phyloP scores from a whole-genome alignment of 2,113 vertebrate species.

The Stigmatopora argus region DNA sequence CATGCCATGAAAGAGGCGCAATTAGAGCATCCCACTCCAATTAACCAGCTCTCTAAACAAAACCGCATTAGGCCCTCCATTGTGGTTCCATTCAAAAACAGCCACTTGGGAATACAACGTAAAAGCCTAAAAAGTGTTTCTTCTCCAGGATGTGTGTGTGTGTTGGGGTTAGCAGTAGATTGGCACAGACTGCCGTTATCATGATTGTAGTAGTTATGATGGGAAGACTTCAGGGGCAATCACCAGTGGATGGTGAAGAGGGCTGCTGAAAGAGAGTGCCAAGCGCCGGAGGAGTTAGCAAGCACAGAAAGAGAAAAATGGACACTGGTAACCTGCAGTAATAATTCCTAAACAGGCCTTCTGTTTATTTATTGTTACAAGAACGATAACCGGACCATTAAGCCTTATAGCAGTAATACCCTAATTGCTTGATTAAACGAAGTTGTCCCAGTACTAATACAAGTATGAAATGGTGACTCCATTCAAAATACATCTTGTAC shows the following conservation, averaged over 20 bases:
- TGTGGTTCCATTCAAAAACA: conserved; percentile 73
- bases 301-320: conserved; percentile 14
- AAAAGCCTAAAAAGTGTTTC: conserved; percentile 72
- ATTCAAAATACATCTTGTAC: neutral
- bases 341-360: neutral
- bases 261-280: conserved; percentile 20
- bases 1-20: conserved; percentile 68
- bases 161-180: conserved; percentile 31
- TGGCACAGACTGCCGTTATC: conserved; percentile 47
- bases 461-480: too few relatives aligned
- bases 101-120: conserved; percentile 74
- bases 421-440: neutral
- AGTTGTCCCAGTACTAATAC: neutral
- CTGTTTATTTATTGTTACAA: neutral
- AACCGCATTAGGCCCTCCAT: conserved; percentile 77
- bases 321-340: conserved; percentile 13
- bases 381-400: neutral
- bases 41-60: conserved; percentile 79
- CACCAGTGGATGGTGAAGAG: conserved; percentile 44
- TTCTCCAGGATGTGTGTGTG: conserved; percentile 51
- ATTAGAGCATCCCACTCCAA: conserved; percentile 77
- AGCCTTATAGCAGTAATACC: neutral
- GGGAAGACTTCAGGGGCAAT: conserved; percentile 55
- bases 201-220: conserved; percentile 53
- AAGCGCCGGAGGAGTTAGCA: conserved; percentile 29